Conservation (phyloP, 2,888 invertebrate genomes). For the Lasioglossum oenotherae region DNA sequence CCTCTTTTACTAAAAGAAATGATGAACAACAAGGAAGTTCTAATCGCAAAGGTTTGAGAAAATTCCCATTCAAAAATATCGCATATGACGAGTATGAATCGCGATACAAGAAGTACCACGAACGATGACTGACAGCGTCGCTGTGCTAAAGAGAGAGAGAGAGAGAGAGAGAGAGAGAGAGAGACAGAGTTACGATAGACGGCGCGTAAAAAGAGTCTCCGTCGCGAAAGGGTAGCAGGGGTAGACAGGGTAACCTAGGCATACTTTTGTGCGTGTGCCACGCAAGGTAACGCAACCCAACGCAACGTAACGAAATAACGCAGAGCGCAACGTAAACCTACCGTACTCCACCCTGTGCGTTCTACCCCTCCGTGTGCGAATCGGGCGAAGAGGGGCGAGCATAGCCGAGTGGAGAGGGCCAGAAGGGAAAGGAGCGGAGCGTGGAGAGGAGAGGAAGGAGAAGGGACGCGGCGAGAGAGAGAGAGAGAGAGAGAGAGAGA, state of each 20-base stretch:
- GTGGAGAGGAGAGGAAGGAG: constrained; percentile 15
- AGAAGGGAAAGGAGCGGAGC: constrained; percentile 13
- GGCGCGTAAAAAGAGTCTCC: background rate
- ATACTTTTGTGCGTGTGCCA: constrained; percentile 66
- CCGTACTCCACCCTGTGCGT: constrained; percentile 60
- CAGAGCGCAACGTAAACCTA: constrained; percentile 70
- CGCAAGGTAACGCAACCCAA: constrained; percentile 70
- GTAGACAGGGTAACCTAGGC: constrained; percentile 13
- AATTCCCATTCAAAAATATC: background rate
- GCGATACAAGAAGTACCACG: background rate
- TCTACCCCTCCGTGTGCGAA: constrained; percentile 15
- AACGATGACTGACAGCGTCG: background rate
- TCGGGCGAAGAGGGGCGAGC: constrained; percentile 58
- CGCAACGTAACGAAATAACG: constrained; percentile 72
- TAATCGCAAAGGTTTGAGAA: background rate
- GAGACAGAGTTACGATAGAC: background rate
- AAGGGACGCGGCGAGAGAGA: constrained; percentile 58
- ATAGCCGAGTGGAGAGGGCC: constrained; percentile 36
- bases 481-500: constrained; percentile 61
- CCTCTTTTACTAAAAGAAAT: no score
- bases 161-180: background rate
- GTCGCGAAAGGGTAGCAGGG: background rate
- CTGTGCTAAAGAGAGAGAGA: background rate
- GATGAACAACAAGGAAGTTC: no score
- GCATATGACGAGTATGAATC: background rate